Percentiles rank a stretch among this genome's conserved stretches.
Conservation (phyloP, 2,113 vertebrate genomes). For the Gasterosteus nipponicus region DNA sequence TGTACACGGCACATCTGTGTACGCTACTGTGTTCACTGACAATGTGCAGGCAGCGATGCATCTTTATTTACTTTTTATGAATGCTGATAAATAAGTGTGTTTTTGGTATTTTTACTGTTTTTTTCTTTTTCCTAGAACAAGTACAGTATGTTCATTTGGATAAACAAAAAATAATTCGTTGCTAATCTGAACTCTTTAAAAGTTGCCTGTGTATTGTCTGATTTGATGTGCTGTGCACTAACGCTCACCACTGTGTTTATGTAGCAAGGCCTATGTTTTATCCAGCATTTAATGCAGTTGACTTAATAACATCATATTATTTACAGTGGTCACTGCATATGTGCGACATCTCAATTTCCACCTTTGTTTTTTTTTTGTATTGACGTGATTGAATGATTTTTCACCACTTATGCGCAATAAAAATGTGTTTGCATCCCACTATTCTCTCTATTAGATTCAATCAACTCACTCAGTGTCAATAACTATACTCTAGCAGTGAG, state of each 20-base stretch:
- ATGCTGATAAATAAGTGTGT: not conserved
- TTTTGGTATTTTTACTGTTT: not conserved
- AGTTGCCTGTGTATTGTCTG: not conserved
- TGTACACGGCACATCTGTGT: slow-evolving; percentile 29
- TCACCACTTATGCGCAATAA: slow-evolving; percentile 1
- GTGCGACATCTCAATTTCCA: not conserved
- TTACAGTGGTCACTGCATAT: not conserved
- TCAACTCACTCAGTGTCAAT: not conserved
- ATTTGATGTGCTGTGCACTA: not conserved
- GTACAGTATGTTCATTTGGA: not conserved
- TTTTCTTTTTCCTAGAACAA: not conserved
- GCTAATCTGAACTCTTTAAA: not conserved
- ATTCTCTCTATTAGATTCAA: too few relatives aligned
- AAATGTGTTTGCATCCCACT: not conserved
- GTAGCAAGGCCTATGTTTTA: not conserved
- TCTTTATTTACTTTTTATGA: slow-evolving; percentile 35
- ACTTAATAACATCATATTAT: not conserved
- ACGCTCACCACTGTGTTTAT: not conserved
- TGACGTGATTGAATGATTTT: not conserved
- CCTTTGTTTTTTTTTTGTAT: not conserved
- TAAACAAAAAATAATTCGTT: not conserved
- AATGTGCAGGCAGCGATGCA: slow-evolving; percentile 23
- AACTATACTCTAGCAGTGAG: not conserved
- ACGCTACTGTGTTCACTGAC: slow-evolving; percentile 45
- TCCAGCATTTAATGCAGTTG: not conserved